Evolutionary conservation across 2,797 vertebrate genomes (phyloP).

Genomic region (Melopsittacus undulatus): DNA sequence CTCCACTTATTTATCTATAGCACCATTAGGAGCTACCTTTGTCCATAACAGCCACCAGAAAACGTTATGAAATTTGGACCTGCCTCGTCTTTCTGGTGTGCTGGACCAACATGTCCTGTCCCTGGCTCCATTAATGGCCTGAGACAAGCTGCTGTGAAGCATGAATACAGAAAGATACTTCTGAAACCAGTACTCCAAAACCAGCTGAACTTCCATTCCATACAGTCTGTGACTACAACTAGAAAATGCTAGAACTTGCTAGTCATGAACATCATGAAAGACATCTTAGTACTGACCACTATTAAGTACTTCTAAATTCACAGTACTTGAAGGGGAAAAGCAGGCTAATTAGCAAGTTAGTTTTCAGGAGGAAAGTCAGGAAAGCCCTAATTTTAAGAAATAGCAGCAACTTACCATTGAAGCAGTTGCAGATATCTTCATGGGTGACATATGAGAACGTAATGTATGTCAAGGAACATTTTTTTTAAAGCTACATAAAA

Average conservation of each 20-base stretch:
- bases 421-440: constrained; percentile 93
- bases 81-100: background rate
- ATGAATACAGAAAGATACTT: background rate
- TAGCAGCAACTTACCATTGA: constrained; percentile 81
- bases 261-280: background rate
- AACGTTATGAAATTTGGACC: background rate
- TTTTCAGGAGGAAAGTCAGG: background rate
- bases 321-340: background rate
- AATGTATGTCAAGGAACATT: constrained; percentile 74
- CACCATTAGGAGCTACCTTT: background rate
- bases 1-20: background rate
- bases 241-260: background rate
- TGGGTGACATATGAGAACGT: constrained; percentile 95
- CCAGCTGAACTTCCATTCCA: background rate
- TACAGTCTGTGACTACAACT: background rate
- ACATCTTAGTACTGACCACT: background rate
- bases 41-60: background rate
- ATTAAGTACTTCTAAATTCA: background rate
- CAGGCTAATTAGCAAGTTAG: background rate
- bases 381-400: background rate
- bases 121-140: background rate
- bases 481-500: background rate
- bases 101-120: background rate
- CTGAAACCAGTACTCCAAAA: background rate
- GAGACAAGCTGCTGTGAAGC: background rate